Percentiles rank a stretch among this genome's conserved stretches.
These are phyloP conservation scores for Bombus waltoni DNA, from an alignment of 1,140 invertebrate genomes.

Conservation along the genomic window DNA sequence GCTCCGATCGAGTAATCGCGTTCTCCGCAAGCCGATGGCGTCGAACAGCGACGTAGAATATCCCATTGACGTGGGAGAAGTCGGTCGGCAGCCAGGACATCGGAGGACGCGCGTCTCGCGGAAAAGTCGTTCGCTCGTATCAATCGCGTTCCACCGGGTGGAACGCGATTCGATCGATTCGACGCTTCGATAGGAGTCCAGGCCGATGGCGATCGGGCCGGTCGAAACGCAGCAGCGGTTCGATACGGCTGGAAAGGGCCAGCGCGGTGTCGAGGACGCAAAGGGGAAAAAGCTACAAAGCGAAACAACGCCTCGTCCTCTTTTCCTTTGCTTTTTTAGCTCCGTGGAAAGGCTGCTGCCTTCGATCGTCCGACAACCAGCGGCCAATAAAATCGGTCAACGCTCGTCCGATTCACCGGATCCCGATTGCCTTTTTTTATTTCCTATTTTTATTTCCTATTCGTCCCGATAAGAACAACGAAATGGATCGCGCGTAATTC, in stretches of 20 bases:
- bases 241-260: neutral
- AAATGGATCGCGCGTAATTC: no score
- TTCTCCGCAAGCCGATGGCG: no score
- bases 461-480: no score
- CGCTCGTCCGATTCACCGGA: neutral
- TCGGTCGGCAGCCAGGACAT: neutral
- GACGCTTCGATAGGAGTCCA: neutral
- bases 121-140: neutral
- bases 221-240: conserved; percentile 31
- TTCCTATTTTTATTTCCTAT: no score
- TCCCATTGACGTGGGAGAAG: neutral
- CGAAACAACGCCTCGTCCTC: neutral
- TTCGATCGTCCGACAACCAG: neutral
- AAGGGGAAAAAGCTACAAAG: conserved; percentile 20
- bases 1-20: no score
- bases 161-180: conserved; percentile 46
- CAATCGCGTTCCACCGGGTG: conserved; percentile 40
- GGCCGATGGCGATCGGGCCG: neutral
- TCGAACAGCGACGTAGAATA: no score
- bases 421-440: no score
- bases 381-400: neutral
- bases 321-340: no score
- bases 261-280: neutral
- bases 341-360: neutral
- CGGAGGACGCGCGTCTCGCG: neutral